phyloP scores from a whole-genome alignment of 2,888 invertebrate species.

The Geophilus truncorum region DNA sequence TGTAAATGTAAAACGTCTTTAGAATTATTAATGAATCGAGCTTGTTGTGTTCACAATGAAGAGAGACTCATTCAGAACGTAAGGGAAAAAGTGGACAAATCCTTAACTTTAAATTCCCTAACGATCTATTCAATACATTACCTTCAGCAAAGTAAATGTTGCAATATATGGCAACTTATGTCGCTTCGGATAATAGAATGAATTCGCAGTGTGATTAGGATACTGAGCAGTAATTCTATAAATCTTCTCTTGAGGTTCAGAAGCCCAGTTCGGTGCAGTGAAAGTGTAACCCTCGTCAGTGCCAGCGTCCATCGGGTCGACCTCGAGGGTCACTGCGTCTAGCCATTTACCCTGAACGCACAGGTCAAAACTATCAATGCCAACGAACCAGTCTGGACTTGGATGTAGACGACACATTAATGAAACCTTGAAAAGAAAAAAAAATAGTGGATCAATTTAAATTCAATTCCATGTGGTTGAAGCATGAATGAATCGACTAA shows the following conservation, averaged over 20 bases:
- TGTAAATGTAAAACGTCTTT: too few species aligned
- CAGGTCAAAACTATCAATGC: constrained; percentile 83
- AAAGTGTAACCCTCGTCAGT: constrained; percentile 94
- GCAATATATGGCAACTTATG: constrained; percentile 83
- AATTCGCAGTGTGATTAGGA: constrained; percentile 87
- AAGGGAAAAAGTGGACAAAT: too few species aligned
- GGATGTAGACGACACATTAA: constrained; percentile 85
- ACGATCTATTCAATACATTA: too few species aligned
- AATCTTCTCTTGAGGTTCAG: constrained; percentile 80
- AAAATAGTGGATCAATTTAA: not conserved
- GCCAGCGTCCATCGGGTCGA: constrained; percentile 87
- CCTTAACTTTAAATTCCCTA: too few species aligned
- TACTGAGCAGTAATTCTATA: constrained; percentile 81
- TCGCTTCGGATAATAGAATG: constrained; percentile 87
- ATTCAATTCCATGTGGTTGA: not conserved
- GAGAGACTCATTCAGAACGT: too few species aligned
- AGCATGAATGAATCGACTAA: not conserved
- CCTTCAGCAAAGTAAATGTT: constrained; percentile 59
- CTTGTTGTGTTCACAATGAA: too few species aligned
- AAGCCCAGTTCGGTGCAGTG: constrained; percentile 94
- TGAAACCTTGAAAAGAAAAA: constrained; percentile 62
- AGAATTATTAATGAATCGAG: too few species aligned
- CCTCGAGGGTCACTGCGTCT: constrained; percentile 81
- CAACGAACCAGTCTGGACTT: constrained; percentile 90
- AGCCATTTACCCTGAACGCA: constrained; percentile 89